Conservation (phyloP, 2,797 vertebrate genomes). For the Rhynchonycteris naso region DNA sequence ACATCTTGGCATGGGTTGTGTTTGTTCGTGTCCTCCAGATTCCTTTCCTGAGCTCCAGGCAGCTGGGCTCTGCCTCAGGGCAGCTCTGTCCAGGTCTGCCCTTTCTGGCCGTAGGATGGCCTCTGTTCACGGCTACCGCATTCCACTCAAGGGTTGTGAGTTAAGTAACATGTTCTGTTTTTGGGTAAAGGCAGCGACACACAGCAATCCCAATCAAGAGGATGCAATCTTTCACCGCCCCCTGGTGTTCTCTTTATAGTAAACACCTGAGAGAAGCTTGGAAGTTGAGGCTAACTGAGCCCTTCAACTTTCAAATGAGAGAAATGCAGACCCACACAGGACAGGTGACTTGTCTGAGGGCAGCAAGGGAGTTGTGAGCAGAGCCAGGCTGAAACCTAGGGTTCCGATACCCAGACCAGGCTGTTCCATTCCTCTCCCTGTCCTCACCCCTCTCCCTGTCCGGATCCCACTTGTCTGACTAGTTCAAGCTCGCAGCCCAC, state of each 20-base stretch:
- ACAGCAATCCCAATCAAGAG: background rate
- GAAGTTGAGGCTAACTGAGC: background rate
- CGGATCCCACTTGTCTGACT: background rate
- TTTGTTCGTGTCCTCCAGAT: slow-evolving; percentile 13
- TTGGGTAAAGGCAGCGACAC: background rate
- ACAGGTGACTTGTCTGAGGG: background rate
- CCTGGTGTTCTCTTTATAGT: slow-evolving; percentile 48
- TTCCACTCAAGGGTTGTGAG: background rate
- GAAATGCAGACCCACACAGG: background rate
- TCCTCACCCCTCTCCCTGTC: background rate
- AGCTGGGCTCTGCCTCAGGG: background rate
- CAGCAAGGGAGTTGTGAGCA: background rate
- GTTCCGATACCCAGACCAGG: background rate
- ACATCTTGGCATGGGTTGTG: slow-evolving; percentile 32
- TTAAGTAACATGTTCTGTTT: background rate
- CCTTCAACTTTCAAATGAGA: background rate
- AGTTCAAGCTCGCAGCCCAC: background rate
- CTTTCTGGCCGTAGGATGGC: background rate
- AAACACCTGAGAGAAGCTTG: background rate
- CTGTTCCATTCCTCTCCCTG: background rate
- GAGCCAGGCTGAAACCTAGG: background rate
- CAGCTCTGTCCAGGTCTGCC: background rate
- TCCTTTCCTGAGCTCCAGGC: background rate
- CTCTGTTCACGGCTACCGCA: background rate
- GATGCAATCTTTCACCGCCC: slow-evolving; percentile 1